Evolutionary conservation across 1,140 invertebrate species (phyloP).

Genomic region (Portunus trituberculatus): DNA sequence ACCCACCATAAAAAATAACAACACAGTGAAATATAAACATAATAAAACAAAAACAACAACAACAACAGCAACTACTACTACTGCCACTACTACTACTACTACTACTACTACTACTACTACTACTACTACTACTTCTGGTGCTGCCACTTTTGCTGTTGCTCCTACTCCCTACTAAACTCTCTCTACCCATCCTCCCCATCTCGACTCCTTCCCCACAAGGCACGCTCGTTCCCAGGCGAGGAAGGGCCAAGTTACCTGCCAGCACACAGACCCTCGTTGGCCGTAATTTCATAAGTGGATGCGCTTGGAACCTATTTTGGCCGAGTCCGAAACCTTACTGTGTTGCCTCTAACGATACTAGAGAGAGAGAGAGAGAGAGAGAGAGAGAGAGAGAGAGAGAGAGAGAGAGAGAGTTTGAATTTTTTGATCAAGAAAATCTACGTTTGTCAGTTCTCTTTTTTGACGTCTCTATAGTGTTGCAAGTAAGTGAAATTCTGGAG

Average conservation of each 20-base stretch:
- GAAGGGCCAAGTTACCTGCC: background rate
- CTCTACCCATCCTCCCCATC: background rate
- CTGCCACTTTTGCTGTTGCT: background rate
- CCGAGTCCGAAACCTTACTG: constrained; percentile 36
- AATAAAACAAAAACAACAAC: too few species aligned
- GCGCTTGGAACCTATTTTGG: constrained; percentile 35
- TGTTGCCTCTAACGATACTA: constrained; percentile 21
- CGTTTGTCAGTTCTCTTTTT: too few species aligned
- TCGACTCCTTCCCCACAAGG: background rate
- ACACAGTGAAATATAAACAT: too few species aligned
- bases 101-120: background rate
- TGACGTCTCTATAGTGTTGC: background rate
- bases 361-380: constrained; percentile 16
- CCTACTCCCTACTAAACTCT: background rate
- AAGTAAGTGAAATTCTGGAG: background rate
- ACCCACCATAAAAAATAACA: too few species aligned
- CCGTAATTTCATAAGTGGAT: background rate
- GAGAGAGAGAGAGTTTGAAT: constrained; percentile 42
- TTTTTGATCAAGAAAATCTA: too few species aligned
- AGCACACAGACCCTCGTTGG: constrained; percentile 1
- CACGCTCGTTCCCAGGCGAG: too few species aligned
- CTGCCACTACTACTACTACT: too few species aligned
- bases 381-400: constrained; percentile 13
- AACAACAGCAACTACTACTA: too few species aligned
- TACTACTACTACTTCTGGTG: background rate